Base-by-base conservation (phyloP, 1,140 invertebrate genomes). In the Dendrolimus punctatus region DNA sequence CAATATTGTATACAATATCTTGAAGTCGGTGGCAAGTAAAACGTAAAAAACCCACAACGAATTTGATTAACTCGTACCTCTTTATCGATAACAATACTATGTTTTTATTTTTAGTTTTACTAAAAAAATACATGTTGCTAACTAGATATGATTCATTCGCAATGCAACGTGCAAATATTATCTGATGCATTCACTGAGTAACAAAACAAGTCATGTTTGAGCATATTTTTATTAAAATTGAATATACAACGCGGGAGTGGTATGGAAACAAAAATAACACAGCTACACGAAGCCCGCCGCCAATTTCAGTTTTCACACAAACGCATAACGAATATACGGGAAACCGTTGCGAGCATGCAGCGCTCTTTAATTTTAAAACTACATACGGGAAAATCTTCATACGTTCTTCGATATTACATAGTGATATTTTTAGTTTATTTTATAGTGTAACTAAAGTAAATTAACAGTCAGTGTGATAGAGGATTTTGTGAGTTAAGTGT, bases 221-320 rank as follows among this genome's bases (percentile, higher is more conserved):
- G 64, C 61, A 69, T 62, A 60, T 63, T 75, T 67, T 77, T 73
- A 72, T 71, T 76, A 73, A 77, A 73, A 74, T 76, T 73, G 64
- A 71, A 73, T 79, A 76, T 78, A 78, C 68, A 73, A 56, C 40
- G 45, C 60, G 59, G 45, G 62, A 71, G 66, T 61, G 55, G 51
- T 47, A 66, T 53, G 45, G 71, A 60, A 77, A 73, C 72, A 79
- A 80, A 84, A 84, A 84, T 84, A 84, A 79, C 76, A 60, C 72
- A 71, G 70, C 73, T 23, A 23, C 65, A 68, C 72, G 73, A 61
- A 66, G 67, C 61, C 55, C 57, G 65, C 62, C 55, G 64, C 61
- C 58, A 58, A 73, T 64, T 80, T 76, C 67, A 72, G 72, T 73
- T 76, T 62, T 69, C 59, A 64, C 64, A 64, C 62, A 69, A 63